Base-by-base conservation (phyloP, 1,140 invertebrate genomes). In the Philotrypesis tridentata region DNA sequence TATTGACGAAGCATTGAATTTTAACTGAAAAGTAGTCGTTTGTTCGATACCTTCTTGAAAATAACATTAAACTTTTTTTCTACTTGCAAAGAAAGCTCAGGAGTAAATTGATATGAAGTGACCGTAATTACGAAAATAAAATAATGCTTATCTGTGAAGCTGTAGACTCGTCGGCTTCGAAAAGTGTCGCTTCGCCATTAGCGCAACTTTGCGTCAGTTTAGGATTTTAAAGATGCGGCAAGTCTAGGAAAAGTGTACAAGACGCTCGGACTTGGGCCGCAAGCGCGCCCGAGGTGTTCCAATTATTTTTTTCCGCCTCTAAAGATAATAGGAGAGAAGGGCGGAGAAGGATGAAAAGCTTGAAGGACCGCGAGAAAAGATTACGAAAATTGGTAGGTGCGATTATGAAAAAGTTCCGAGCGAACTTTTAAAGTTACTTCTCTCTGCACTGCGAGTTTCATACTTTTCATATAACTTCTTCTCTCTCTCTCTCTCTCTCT, bases 381-480 rank as follows among this genome's bases (percentile, higher is more conserved):
- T 74, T 74, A 60, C 72, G 72, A 74, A 74, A 74, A 74, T 74
- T 55, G 48, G 40, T 74, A 31, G 72, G 72, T 31, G 72, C 72
- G 48, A 74, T 74, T 74, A 60, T 74, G 31, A 74, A 74, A 74
- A 74, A 8, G 31, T 74, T 21, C 4, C 33, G 48, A 17, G 6
- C 1, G 1, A 74, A 74, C 23, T 74, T 70, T 33, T 29, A 55
- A 74, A 74, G 71, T 48, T 73, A 73, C 23, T 27, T 17, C 14
- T 17, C 43, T 12, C 70, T 72, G 70, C 40, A 43, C n/a, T 0
- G 21, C 21, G 27, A 60, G 25, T 60, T 74, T 74, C 21, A 17
- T 70, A 40, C 37, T 72, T 72, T 72, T 55, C 17, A 1, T 6
- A 1, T 6, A 55, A n/a, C 48, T 55, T 55, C 48, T 72, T 23